A percentile compares a stretch with the other conserved stretches of the same genome.
phyloP scores from a whole-genome alignment of 1,140 invertebrate species.

The Arctopsyche grandis region DNA sequence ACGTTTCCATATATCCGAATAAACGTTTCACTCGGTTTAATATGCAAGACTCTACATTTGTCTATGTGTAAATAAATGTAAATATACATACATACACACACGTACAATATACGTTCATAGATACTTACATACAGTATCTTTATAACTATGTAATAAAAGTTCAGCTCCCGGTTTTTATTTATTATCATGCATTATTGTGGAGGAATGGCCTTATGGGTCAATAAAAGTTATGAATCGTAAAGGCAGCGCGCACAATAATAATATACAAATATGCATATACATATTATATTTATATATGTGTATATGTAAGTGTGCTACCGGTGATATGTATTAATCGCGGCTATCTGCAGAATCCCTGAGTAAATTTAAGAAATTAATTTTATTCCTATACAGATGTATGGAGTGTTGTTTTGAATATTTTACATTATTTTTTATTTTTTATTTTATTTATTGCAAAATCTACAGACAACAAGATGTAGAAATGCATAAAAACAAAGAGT shows the following conservation, averaged over 20 bases:
- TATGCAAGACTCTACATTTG: background rate
- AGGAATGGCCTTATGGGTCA: conserved; percentile 28
- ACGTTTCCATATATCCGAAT: background rate
- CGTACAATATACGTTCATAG: background rate
- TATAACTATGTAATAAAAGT: conserved; percentile 29
- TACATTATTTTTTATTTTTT: too few species aligned
- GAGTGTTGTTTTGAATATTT: too few species aligned
- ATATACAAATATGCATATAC: background rate
- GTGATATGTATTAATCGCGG: too few species aligned
- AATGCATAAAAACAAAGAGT: too few species aligned
- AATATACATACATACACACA: background rate
- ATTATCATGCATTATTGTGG: conserved; percentile 31
- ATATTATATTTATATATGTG: background rate
- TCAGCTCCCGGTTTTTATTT: conserved; percentile 27
- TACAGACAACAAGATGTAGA: too few species aligned
- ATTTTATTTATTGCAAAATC: too few species aligned
- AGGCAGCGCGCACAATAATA: background rate
- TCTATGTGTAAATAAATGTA: background rate
- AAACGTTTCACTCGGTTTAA: conserved; percentile 6
- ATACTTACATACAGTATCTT: background rate
- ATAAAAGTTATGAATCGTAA: conserved; percentile 32
- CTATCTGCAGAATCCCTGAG: too few species aligned
- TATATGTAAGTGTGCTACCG: too few species aligned
- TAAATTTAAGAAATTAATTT: too few species aligned
- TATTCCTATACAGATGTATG: too few species aligned